Conservation (phyloP, 2,888 invertebrate genomes). For the Alentia gelatinosa region DNA sequence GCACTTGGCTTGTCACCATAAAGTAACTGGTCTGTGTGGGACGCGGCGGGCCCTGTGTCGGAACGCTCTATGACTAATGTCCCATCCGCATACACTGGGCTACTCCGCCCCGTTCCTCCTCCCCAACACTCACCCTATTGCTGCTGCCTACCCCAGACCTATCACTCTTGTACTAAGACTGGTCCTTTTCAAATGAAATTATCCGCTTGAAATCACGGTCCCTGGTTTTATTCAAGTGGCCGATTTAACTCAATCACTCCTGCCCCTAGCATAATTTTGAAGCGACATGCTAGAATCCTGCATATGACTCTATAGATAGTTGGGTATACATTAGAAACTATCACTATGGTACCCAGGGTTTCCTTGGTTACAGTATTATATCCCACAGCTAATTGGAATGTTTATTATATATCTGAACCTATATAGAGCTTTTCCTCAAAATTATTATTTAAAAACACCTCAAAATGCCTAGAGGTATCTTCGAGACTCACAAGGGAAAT, state of each 20-base stretch:
- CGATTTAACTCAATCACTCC: background rate
- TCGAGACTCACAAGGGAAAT: too few species aligned
- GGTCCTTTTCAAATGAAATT: background rate
- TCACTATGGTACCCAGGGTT: too few species aligned
- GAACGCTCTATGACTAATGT: background rate
- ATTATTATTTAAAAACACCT: too few species aligned
- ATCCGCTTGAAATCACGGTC: background rate
- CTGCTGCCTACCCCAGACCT: background rate
- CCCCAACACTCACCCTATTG: background rate
- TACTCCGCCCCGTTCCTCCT: background rate
- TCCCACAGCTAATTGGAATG: too few species aligned
- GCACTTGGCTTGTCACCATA: constrained; percentile 43
- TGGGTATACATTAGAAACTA: too few species aligned
- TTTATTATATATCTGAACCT: too few species aligned
- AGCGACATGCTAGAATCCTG: too few species aligned
- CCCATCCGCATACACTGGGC: background rate
- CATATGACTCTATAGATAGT: too few species aligned
- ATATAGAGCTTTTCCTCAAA: too few species aligned
- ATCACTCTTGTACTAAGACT: background rate
- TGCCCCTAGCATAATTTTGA: too few species aligned
- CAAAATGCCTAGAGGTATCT: too few species aligned
- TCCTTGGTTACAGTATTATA: too few species aligned
- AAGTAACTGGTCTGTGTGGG: background rate
- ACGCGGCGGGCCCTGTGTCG: background rate
- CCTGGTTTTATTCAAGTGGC: background rate